These are phyloP conservation scores for Fulmarus glacialis DNA, from an alignment of 2,113 vertebrate species.

Conservation along the genomic window DNA sequence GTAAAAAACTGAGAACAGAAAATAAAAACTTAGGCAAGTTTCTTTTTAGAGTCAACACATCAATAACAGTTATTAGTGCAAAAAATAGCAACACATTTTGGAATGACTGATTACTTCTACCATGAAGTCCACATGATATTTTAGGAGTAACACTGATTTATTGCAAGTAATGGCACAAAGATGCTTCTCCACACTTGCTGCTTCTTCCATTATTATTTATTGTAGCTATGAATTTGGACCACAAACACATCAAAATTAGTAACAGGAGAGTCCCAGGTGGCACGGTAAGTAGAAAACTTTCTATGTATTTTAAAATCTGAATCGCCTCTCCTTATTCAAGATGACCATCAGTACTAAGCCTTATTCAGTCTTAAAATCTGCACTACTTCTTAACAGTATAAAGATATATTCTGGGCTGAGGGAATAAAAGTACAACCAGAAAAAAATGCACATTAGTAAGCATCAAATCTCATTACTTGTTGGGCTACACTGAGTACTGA, in stretches of 20 bases:
- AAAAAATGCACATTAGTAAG: not conserved
- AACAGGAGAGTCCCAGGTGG: not conserved
- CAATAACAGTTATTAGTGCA: constrained; percentile 36
- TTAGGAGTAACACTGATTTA: constrained; percentile 19
- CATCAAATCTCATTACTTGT: not conserved
- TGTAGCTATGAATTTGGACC: not conserved
- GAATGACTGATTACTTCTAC: constrained; percentile 29
- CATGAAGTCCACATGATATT: not conserved
- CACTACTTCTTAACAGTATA: not conserved
- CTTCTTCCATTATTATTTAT: not conserved
- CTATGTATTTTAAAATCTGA: not conserved
- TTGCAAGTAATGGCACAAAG: constrained; percentile 25
- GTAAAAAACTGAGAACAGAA: constrained; percentile 13
- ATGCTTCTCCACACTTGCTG: constrained; percentile 16
- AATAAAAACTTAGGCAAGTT: not conserved
- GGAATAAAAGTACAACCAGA: not conserved
- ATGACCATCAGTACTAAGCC: not conserved
- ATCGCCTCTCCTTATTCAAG: not conserved
- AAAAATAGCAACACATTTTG: constrained; percentile 36
- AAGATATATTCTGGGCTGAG: not conserved
- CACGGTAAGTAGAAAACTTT: not conserved
- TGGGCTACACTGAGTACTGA: not conserved
- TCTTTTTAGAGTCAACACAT: constrained; percentile 18
- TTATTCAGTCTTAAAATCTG: not conserved
- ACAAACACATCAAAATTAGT: not conserved